These are phyloP conservation scores for Atta texana DNA, from an alignment of 1,140 invertebrate genomes.

Conservation along the genomic window DNA sequence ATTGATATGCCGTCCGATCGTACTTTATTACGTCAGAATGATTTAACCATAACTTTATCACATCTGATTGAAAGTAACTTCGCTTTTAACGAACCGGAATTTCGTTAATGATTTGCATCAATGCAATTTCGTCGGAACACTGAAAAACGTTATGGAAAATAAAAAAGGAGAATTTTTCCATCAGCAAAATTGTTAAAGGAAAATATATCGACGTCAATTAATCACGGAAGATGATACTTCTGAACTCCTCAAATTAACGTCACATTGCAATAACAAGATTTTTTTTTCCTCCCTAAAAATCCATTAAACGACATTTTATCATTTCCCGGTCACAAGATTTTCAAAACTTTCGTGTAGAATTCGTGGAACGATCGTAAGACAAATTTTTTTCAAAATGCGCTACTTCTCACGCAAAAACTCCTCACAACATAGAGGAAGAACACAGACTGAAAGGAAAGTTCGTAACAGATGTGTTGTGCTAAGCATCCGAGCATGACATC, in stretches of 20 bases:
- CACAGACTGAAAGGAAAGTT: slow-evolving; percentile 79
- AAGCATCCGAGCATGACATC: slow-evolving; percentile 78
- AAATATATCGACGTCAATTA: slow-evolving; percentile 34
- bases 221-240: slow-evolving; percentile 4
- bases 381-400: neutral
- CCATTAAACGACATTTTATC: neutral
- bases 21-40: slow-evolving; percentile 27
- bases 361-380: neutral
- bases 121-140: slow-evolving; percentile 51
- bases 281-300: neutral
- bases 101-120: slow-evolving; percentile 45
- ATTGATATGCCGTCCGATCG: slow-evolving; percentile 2
- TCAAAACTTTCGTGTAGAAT: neutral
- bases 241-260: slow-evolving; percentile 31
- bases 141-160: slow-evolving; percentile 26
- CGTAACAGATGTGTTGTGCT: slow-evolving; percentile 79
- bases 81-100: slow-evolving; percentile 40
- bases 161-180: slow-evolving; percentile 50
- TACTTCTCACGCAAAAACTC: slow-evolving; percentile 55
- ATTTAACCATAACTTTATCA: neutral
- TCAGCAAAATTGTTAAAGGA: neutral
- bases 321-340: neutral
- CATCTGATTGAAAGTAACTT: slow-evolving; percentile 47
- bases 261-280: neutral
- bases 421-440: slow-evolving; percentile 75